Conservation (phyloP, 2,113 vertebrate genomes). For the Perognathus longimembris region DNA sequence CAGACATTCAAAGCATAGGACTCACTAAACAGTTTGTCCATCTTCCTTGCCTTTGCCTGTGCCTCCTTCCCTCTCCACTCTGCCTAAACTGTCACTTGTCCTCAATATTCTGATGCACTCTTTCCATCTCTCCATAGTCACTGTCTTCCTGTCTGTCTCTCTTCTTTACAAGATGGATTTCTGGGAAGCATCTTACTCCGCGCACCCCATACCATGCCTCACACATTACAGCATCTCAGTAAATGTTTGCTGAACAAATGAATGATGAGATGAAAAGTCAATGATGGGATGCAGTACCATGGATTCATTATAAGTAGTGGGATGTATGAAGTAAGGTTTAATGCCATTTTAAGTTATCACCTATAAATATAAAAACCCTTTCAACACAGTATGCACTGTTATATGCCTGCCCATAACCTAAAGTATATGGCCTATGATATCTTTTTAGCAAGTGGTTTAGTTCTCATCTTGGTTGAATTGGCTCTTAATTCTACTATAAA, state of each 20-base stretch:
- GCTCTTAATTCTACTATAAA: constrained; percentile 70
- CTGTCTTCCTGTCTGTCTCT: not conserved
- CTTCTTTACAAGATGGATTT: not conserved
- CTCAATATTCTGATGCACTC: accelerated
- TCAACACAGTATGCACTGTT: constrained; percentile 1
- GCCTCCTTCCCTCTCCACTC: not conserved
- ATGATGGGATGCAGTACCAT: not conserved
- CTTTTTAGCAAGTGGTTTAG: constrained; percentile 67
- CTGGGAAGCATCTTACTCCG: not conserved
- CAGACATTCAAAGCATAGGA: not conserved
- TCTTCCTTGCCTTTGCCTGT: not conserved
- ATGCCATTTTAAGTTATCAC: constrained; percentile 62
- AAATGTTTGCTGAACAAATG: not conserved
- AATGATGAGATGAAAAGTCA: constrained; percentile 13
- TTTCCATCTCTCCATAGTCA: not conserved
- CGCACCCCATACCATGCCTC: not conserved
- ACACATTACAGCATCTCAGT: not conserved
- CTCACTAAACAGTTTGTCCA: not conserved
- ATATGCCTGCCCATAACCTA: constrained; percentile 57
- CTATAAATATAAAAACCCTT: constrained; percentile 60
- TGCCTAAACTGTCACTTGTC: not conserved
- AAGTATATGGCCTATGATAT: constrained; percentile 68
- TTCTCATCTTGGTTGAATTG: constrained; percentile 67
- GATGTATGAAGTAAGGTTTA: not conserved
- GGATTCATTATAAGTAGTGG: constrained; percentile 20